Evolutionary conservation across 2,797 vertebrate species (phyloP), one percentile per base, ranked within the genome.

Genomic region (Cuculus canorus): DNA sequence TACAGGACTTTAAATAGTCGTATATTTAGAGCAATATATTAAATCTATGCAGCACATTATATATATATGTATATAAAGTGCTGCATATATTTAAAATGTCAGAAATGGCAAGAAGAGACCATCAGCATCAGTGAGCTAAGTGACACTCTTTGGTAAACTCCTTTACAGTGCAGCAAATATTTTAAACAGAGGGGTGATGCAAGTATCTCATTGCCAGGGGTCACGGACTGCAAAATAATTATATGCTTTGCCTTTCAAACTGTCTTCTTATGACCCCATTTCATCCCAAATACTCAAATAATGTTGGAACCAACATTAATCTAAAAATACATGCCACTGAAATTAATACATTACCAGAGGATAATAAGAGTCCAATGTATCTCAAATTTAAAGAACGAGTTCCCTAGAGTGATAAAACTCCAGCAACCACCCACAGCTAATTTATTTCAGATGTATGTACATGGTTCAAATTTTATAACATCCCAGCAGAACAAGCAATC

Each of bases 401-500:
- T 88, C 66, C 54, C 92, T 79, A 59, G 82, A 92, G 86, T 70
- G 71, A 92, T 61, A 87, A 88, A 92, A 92, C 75, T 86, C 66
- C 35, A 91, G 60, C 65, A 97, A 81, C 48, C 47, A 95, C 82
- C 61, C 80, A 94, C 66, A 79, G 75, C 43, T 96, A 88, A 95
- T 96, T 95, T 95, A 94, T 97, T 97, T 95, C 61, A 93, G 61
- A 92, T 91, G 43, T 92, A 95, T 65, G 70, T 52, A 84, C 63
- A 80, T 81, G 69, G 80, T 90, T 95, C 69, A 88, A 93, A 93
- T 87, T 94, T 88, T 95, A 73, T 85, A 91, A 77, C n/a, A 60
- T 86, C 93, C 92, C 94, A 94, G 47, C 52, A 95, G 93, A 96
- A 86, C 59, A 95, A 90, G 56, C 84, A 92, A 87, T 75, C 81